A percentile compares a stretch with the other conserved stretches of the same genome.
phyloP scores from a whole-genome alignment of 2,797 vertebrate genomes.

The Acanthiza pusilla region DNA sequence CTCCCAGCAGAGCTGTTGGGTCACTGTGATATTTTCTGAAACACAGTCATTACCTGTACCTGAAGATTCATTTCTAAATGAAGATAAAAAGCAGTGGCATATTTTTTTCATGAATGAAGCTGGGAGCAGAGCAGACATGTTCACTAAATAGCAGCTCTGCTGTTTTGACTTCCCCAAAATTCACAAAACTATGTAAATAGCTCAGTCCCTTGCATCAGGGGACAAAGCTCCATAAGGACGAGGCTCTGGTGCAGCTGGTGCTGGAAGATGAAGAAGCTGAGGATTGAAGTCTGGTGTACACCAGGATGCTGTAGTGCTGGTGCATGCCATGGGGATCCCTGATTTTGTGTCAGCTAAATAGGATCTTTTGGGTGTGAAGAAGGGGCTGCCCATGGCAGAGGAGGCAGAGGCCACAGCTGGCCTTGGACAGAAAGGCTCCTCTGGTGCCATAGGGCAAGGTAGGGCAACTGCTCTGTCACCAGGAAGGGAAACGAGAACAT shows the following conservation, averaged over 20 bases:
- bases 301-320: not conserved
- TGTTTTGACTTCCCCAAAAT: not conserved
- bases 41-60: not conserved
- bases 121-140: not conserved
- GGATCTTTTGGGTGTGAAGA: not conserved
- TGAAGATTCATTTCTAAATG: not conserved
- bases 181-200: not conserved
- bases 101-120: not conserved
- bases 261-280: not conserved
- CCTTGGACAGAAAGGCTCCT: not conserved
- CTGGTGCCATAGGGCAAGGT: not conserved
- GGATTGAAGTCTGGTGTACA: not conserved
- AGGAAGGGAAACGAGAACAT: not conserved
- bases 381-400: not conserved
- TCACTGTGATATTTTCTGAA: not conserved
- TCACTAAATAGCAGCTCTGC: not conserved
- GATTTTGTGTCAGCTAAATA: not conserved
- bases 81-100: not conserved
- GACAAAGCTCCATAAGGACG: not conserved
- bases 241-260: not conserved
- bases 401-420: accelerated
- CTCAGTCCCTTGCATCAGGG: accelerated
- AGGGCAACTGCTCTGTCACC: accelerated
- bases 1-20: not conserved
- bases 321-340: not conserved